Evolutionary conservation across 2,797 vertebrate genomes (phyloP).

Genomic region (Hippoglossus hippoglossus): DNA sequence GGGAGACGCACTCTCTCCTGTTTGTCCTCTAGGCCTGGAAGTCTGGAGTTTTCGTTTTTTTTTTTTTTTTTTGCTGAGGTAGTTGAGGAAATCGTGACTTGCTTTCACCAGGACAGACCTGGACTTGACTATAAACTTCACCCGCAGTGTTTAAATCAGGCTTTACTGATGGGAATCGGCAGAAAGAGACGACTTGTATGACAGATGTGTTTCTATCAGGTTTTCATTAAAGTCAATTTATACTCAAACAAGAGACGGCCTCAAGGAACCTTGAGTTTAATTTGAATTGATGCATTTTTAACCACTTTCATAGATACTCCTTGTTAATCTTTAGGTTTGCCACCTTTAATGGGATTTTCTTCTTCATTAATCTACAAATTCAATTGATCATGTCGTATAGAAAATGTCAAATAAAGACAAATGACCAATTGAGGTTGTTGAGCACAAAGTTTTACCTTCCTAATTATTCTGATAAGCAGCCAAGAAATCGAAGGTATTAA

Average conservation of each 20-base stretch:
- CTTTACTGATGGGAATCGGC: not conserved
- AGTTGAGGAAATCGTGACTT: constrained; percentile 8
- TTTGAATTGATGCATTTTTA: constrained; percentile 17
- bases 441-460: constrained; percentile 21
- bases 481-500: not conserved
- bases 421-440: constrained; percentile 19
- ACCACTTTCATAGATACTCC: constrained; percentile 24
- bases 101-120: not conserved
- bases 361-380: constrained; percentile 15
- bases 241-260: not conserved
- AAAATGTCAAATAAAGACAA: constrained; percentile 30
- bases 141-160: not conserved
- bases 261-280: constrained; percentile 1
- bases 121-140: not conserved
- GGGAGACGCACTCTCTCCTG: not conserved
- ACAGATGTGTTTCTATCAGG: not conserved
- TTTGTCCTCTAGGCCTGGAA: constrained; percentile 8
- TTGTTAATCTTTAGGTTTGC: not conserved
- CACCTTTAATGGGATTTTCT: constrained; percentile 1
- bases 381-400: constrained; percentile 28
- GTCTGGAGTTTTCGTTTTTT: not conserved
- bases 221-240: not conserved
- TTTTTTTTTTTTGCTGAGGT: not conserved
- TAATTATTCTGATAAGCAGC: constrained; percentile 23
- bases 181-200: not conserved